Evolutionary conservation across 2,797 vertebrate species (phyloP).

Genomic region (Gallinago nigripennis): DNA sequence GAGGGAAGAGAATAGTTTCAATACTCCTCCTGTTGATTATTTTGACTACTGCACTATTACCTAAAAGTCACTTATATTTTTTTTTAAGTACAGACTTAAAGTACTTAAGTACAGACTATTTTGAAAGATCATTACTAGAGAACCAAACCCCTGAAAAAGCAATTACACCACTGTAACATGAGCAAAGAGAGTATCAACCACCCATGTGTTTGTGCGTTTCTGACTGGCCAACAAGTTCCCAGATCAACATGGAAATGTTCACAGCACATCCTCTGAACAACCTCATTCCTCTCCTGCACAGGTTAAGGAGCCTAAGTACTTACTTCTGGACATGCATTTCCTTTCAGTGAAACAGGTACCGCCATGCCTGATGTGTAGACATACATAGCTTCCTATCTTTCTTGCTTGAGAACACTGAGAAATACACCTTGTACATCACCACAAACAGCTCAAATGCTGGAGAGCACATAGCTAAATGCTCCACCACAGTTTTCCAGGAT

Average conservation of each 20-base stretch:
- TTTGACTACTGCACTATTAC: not conserved
- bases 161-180: not conserved
- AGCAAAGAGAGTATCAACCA: not conserved
- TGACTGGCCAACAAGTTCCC: not conserved
- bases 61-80: not conserved
- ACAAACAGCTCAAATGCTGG: fast-evolving
- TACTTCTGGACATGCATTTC: not conserved
- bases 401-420: not conserved
- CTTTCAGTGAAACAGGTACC: not conserved
- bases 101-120: not conserved
- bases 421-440: not conserved
- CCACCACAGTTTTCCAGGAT: not conserved
- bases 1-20: not conserved
- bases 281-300: not conserved
- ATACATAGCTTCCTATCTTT: not conserved
- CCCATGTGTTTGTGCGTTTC: not conserved
- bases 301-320: not conserved
- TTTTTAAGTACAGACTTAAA: not conserved
- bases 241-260: not conserved
- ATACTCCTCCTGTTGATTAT: not conserved
- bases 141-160: not conserved
- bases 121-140: not conserved
- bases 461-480: not conserved
- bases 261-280: not conserved
- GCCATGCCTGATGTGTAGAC: not conserved